Evolutionary conservation across 2,888 invertebrate species (phyloP).

Genomic region (Papilio elwesi): DNA sequence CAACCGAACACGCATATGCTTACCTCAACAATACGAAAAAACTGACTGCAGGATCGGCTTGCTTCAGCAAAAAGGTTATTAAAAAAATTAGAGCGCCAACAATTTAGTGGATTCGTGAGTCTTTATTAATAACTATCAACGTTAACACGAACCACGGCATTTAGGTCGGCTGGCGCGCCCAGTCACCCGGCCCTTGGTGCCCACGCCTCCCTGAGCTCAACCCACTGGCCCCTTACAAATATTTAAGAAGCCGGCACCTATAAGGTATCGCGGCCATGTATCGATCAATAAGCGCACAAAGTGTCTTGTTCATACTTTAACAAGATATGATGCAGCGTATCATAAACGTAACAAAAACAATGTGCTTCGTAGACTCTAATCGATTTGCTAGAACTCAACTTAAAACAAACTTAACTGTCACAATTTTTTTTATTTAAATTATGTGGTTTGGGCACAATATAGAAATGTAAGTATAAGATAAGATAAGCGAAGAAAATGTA

Average conservation of each 20-base stretch:
- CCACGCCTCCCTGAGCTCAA: conserved; percentile 40
- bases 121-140: conserved; percentile 57
- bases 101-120: conserved; percentile 43
- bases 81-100: conserved; percentile 38
- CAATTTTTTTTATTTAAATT: no score
- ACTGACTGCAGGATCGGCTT: background rate
- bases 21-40: no score
- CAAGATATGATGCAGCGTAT: background rate
- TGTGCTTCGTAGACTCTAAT: background rate
- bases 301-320: background rate
- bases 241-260: conserved; percentile 41
- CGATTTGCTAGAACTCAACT: background rate
- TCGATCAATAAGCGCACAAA: conserved; percentile 12
- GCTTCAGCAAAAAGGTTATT: conserved; percentile 13
- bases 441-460: no score
- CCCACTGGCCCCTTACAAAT: conserved; percentile 43
- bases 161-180: conserved; percentile 68
- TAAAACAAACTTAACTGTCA: background rate
- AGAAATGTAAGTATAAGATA: no score
- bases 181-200: conserved; percentile 37
- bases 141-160: conserved; percentile 59
- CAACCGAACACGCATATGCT: no score
- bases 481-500: no score
- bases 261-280: conserved; percentile 18
- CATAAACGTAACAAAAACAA: background rate